Evolutionary conservation across 2,888 invertebrate species (phyloP).

Genomic region (Dicroscelio sp.): DNA sequence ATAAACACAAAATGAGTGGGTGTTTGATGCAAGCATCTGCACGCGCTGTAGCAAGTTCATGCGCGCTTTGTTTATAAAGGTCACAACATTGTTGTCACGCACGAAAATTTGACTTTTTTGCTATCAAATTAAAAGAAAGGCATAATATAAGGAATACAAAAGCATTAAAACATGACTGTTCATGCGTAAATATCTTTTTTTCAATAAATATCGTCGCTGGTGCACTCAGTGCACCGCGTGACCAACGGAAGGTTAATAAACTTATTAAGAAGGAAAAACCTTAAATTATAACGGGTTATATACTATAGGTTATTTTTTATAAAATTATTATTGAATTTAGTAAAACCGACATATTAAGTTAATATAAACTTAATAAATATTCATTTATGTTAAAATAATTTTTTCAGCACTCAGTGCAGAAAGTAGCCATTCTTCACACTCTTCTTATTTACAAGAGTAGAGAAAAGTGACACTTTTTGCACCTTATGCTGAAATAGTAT

Average conservation of each 20-base stretch:
- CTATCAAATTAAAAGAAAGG: background rate
- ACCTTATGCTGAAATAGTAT: too few relatives aligned
- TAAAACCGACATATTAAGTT: too few relatives aligned
- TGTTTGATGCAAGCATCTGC: background rate
- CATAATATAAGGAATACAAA: slow-evolving; percentile 3
- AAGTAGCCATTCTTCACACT: too few relatives aligned
- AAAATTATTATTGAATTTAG: too few relatives aligned
- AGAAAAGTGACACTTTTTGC: too few relatives aligned
- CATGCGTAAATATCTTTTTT: background rate
- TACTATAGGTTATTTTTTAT: too few relatives aligned
- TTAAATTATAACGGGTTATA: too few relatives aligned
- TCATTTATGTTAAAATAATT: too few relatives aligned
- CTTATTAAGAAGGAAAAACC: too few relatives aligned
- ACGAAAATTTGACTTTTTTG: background rate
- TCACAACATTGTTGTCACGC: background rate
- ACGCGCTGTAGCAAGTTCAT: background rate
- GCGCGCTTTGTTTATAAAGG: slow-evolving; percentile 35
- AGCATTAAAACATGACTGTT: background rate
- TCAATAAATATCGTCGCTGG: slow-evolving; percentile 3
- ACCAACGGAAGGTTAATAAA: slow-evolving; percentile 23
- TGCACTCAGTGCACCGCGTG: slow-evolving; percentile 28
- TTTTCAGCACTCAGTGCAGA: too few relatives aligned
- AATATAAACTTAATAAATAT: too few relatives aligned
- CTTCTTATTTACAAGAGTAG: too few relatives aligned
- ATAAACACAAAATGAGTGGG: background rate